Percentiles rank a stretch among this genome's conserved stretches.
phyloP scores from a whole-genome alignment of 2,113 vertebrate species.

The Ovis canadensis region DNA sequence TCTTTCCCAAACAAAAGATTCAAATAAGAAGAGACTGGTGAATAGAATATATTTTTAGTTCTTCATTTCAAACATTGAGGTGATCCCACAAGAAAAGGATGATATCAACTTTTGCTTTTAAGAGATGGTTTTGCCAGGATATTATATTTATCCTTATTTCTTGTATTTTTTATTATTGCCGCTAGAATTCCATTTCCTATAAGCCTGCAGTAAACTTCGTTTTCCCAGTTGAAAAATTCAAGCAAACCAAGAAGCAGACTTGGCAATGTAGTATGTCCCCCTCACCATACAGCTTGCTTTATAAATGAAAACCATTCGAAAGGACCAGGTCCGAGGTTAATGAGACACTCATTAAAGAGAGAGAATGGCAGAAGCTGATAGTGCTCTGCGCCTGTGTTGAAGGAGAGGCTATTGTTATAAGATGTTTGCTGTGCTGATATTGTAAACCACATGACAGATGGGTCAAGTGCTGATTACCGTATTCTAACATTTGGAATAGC shows the following conservation, averaged over 20 bases:
- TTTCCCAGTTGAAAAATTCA: conserved; percentile 74
- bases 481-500: conserved; percentile 90
- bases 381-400: conserved; percentile 69
- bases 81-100: conserved; percentile 34
- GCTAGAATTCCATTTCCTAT: conserved; percentile 70
- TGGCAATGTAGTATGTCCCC: conserved; percentile 77
- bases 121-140: conserved; percentile 45
- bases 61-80: conserved; percentile 50
- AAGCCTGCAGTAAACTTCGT: conserved; percentile 63
- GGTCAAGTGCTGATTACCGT: conserved; percentile 88
- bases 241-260: conserved; percentile 77
- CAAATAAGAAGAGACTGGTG: neutral
- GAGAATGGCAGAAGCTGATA: conserved; percentile 59
- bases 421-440: conserved; percentile 82
- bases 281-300: conserved; percentile 73
- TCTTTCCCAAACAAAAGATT: conserved; percentile 46
- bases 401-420: conserved; percentile 81
- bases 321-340: conserved; percentile 69
- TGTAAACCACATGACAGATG: conserved; percentile 89
- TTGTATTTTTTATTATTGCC: conserved; percentile 63
- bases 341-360: conserved; percentile 74
- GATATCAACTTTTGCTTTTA: conserved; percentile 39
- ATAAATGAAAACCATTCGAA: conserved; percentile 74
- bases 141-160: conserved; percentile 55
- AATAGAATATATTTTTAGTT: neutral